Conservation (phyloP, 1,140 invertebrate genomes). For the Psilanteris sp. region DNA sequence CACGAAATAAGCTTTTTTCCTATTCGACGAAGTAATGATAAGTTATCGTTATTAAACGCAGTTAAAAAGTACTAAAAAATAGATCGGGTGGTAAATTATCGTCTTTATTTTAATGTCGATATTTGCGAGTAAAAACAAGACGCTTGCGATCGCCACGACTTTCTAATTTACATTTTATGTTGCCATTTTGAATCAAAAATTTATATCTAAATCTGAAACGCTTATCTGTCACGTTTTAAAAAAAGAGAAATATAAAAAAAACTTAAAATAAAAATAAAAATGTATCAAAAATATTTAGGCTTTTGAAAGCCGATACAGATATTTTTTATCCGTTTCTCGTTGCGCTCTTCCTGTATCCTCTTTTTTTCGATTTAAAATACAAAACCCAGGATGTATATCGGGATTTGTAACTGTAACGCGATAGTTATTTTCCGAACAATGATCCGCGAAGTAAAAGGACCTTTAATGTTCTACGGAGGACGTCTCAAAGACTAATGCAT, state of each 20-base stretch:
- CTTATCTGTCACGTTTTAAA: no score
- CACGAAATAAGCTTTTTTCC: constrained; percentile 18
- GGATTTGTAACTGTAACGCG: constrained; percentile 56
- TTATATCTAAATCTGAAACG: no score
- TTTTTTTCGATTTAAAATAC: constrained; percentile 45
- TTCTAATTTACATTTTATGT: no score
- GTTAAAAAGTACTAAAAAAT: no score
- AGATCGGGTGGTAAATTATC: no score
- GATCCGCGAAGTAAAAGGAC: constrained; percentile 38
- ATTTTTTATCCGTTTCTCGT: constrained; percentile 28
- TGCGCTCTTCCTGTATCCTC: constrained; percentile 21
- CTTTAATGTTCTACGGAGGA: constrained; percentile 29
- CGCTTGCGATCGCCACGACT: neutral
- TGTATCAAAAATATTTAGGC: no score
- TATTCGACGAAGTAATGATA: constrained; percentile 3
- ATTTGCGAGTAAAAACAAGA: neutral
- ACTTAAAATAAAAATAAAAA: no score
- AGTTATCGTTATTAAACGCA: constrained; percentile 24
- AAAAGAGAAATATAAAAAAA: no score
- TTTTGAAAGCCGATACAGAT: constrained; percentile 37
- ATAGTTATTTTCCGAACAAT: constrained; percentile 57
- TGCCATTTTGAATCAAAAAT: no score
- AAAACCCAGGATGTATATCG: constrained; percentile 55
- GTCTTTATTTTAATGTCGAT: no score
- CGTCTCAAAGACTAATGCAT: constrained; percentile 52